Base-by-base conservation (phyloP, 1,140 invertebrate genomes). In the Armadillidium nasatum region DNA sequence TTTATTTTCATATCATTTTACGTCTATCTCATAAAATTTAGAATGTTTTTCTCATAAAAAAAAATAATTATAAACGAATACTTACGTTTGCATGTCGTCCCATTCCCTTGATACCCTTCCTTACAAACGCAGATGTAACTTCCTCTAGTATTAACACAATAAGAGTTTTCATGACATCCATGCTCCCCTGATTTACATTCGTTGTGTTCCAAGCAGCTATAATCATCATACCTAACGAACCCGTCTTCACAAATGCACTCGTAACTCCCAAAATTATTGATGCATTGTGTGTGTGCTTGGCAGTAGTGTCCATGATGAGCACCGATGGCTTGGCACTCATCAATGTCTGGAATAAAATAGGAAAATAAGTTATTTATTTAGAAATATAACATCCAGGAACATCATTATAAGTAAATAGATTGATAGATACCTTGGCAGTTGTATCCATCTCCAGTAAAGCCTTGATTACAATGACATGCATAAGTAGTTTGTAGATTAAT, bases 61-160 rank as follows among this genome's bases (percentile, higher is more conserved):
- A 33, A 33, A 33, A 33, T 33, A 6, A 33, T 6, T 33, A 33
- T 3, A 33, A 33, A 33, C 33, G 6, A 33, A 23, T 77, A 87
- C 90, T 89, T 86, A 94, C 93, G 92, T 86, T 88, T 87, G 85
- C 93, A 95, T 21, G 87, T 86, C 84, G 90, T 90, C 74, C 94
- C 94, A 84, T 96, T 90, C 68, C 94, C 94, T 44, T 87, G 86
- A 85, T 93, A 97, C 7, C 94, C 94, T 10, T 89, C 86, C 33
- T 88, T 87, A 86, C 95, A 97, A 10, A 88, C 85, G 84, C 95
- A 97, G 71, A 89, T 88, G 85, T 93, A 96, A 77, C 91, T 92
- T 60, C 94, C 95, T 76, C 89, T 88, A 44, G 93, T 92, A 86
- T 97, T 97, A 76, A 89, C 87, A 85, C 95, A 97, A 46, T 88